These are phyloP conservation scores for Bubalus kerabau DNA, from an alignment of 2,113 vertebrate genomes.

Conservation along the genomic window DNA sequence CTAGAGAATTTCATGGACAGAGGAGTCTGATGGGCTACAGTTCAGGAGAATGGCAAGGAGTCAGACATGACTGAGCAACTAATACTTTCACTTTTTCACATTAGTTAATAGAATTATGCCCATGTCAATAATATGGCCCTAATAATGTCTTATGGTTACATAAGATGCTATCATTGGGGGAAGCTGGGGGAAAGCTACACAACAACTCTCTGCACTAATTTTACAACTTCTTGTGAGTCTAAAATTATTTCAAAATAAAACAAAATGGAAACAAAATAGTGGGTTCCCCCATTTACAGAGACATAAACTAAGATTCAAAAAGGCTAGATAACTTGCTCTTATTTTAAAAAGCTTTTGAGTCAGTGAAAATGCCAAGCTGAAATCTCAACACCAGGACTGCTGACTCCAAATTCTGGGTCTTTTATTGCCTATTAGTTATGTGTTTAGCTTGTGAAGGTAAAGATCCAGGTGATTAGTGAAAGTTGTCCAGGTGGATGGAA, in stretches of 20 bases:
- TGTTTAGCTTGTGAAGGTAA: not conserved
- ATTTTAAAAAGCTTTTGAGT: not conserved
- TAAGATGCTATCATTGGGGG: too few species aligned
- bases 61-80: not conserved
- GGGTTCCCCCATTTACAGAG: not conserved
- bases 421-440: not conserved
- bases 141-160: too few species aligned
- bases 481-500: not conserved
- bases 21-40: too few species aligned
- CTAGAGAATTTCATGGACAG: not conserved
- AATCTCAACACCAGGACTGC: not conserved
- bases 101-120: not conserved
- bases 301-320: not conserved
- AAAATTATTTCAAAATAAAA: conserved; percentile 22
- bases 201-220: too few species aligned
- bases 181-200: too few species aligned
- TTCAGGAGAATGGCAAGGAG: too few species aligned
- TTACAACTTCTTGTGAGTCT: not conserved
- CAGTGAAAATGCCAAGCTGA: not conserved
- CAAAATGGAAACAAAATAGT: not conserved
- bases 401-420: not conserved
- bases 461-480: not conserved
- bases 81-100: not conserved
- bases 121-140: not conserved
- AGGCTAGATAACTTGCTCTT: not conserved